Base-by-base conservation (phyloP, 2,888 invertebrate genomes). In the Eucera pruinosa region DNA sequence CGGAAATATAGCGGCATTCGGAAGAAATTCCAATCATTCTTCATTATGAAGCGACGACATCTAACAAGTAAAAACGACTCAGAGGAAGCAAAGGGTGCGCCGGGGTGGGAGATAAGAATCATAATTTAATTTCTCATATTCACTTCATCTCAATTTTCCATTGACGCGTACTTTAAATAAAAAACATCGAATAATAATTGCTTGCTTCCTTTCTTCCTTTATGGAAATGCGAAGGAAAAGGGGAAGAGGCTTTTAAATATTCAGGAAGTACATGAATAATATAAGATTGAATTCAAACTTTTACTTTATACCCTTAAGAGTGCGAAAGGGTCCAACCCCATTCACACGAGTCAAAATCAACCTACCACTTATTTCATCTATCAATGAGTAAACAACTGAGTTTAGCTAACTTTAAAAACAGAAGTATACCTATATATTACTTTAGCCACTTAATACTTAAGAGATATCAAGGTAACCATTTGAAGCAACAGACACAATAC, bases 121-220 rank as follows among this genome's bases (percentile, higher is more conserved):
- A 43, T 65, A 78, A 72, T 74, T 78, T 41, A 82, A 75, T 78
- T 68, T 47, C 18, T 48, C 65, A 71, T 4, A 1, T 2, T 23
- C 41, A 72, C 54, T 50, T 4, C 50, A 13, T 0, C 27, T 25
- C 47, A 36, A 39, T 45, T 23, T 55, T 41, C 33, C 18, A 9
- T 0, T 36, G 13, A 30, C 23, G 50, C 27, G 62, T 4, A 30
- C 36, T 30, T 15, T 25, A 36, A 43, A 25, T 36, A 7, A 30
- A 41, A 43, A 79, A n/a, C 4, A 33, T 11, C 41, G 11, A 54
- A 45, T 6, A 18, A 2, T 13, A 48, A 58, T 41, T 13, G 23
- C 25, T 13, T 11, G 7, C 0, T 18, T 6, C 1, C n/a, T 18
- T 18, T 15, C 18, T 3, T 36, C 6, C n/a, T 4, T 30, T 13